Evolutionary conservation across 2,113 vertebrate species (phyloP), one percentile per base, ranked within the genome.

Genomic region (Myiozetetes cayanensis): DNA sequence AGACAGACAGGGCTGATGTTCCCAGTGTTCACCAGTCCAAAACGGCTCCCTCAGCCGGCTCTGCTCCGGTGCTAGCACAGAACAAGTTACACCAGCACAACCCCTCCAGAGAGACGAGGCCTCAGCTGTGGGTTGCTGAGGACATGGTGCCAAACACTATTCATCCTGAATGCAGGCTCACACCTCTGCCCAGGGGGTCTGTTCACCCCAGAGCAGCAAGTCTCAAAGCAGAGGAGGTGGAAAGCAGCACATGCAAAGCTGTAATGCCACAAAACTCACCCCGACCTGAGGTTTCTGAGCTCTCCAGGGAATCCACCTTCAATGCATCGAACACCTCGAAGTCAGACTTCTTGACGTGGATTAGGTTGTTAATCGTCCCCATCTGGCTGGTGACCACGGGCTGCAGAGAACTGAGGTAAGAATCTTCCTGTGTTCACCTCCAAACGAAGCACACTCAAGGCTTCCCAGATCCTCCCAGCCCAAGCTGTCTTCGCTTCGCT

Each of bases 281-380:
- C 97, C 98, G 96, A 98, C 98, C 98, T 81, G 99, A 99, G 41
- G 98, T 98, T 97, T 99, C 99, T 2, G 99, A 99, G 96, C 99
- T 99, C 97, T 99, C 99, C 96, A 99, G 97, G 31, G 99, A 99
- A 97, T 99, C 99, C 44, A 99, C 98, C 89, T 99, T 99, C 96
- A 99, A 97, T 10, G 99, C 99, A 75, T 99, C 99, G 49, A 99
- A 99, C 94, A 99, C 99, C 97, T 99, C 99, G 14, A 99, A 99
- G 97, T 99, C 99, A 4, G 99, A 99, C 94, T 99, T 99, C 98
- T 99, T 99, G 97, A 99, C 99, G 0, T 99, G 98, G 94, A 99
- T 99, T 93, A 99, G 96, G 95, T 99, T 99, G 97, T 99, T 99
- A 94, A 99, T 99, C 5, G 99, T 99, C 77, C 99, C 99, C 79